Base-by-base conservation (phyloP, 53 echinoderm and acorn worm genomes). In the Pentamera pediparva region DNA sequence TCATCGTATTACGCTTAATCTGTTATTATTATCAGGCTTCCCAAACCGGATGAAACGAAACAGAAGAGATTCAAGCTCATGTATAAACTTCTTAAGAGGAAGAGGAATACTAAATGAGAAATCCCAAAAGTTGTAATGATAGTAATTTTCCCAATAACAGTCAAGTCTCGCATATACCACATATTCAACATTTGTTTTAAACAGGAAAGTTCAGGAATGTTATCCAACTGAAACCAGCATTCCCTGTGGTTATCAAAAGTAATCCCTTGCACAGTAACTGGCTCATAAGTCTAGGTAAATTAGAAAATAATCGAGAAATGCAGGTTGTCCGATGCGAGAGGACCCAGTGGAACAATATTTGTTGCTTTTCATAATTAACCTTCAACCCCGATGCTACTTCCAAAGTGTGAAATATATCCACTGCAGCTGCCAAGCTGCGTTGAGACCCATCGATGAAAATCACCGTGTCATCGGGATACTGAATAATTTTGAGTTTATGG, bases 141-240 rank as follows among this genome's bases (percentile, higher is more conserved):
- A 7, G 61, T 61, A 61, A 61, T 26, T 27, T 28, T 61, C 12
- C 25, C 56, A 22, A 56, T 56, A 8, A 22, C 7, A 8, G 56
- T 56, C 18, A 56, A 56, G 56, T 61, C 61, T 12, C 61, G 26
- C 9, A 28, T n/a, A n/a, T 30, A 61, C 61, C 61, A 61, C 31
- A 61, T 9, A 33, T 21, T 30, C 32, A 61, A 61, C 10, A 21
- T 8, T 22, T 61, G 7, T 28, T 61, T 45, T 54, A 9, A 54
- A n/a, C 12, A 21, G 54, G 12, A 28, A 21, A 11, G 32, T 9
- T 26, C 32, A 18, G 26, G 61, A 27, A 33, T 21, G 31, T 61
- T 10, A 61, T 61, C 6, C 9, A 61, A 33, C 30, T n/a, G 61
- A 61, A 61, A 61, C 28, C 28, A 33, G 28, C 4, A 30, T n/a